Base-by-base conservation (phyloP, 2,797 vertebrate genomes). In the Sarcoramphus papa region DNA sequence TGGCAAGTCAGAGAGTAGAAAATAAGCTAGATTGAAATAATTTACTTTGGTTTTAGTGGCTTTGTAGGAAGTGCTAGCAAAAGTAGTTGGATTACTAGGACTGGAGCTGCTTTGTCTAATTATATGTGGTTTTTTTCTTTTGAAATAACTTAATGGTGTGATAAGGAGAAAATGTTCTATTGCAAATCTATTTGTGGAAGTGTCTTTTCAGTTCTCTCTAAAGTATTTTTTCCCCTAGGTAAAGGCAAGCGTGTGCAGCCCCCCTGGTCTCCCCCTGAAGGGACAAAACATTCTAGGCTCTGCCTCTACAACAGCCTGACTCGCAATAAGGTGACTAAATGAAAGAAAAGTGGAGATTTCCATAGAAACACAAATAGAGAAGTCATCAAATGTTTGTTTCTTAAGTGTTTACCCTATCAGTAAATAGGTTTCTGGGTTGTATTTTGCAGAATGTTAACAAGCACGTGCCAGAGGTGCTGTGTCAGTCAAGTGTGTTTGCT, bases 271-370 rank as follows among this genome's bases (percentile, higher is more conserved):
- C 98, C 98, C 5, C 99, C 99, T 7, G 92, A 98, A 47, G 98
- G 98, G 57, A 98, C 98, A 9, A 96, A 98, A 12, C 98, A 98
- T 24, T 98, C 99, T 31, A 98, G 96, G 62, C 99, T 99, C 18
- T 97, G 97, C 37, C 98, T 99, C 24, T 99, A 99, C 98, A 99
- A 99, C 98, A 99, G 99, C 95, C 98, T 99, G 88, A 99, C 99
- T 13, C 99, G 99, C 43, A 98, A 96, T 16, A 99, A 99, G 99
- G 99, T 99, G 72, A 92, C 88, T 40, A 62, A 85, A 72, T 43
- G 23, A 45, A 74, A 57, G 56, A 65, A 51, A 90, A 85, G 19
- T 45, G 30, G 53, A 83, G 45, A 41, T 83, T 91, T 93, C 53
- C 45, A 6, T 65, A 78, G 41, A 54, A 92, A 85, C 10, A 51